phyloP scores from a whole-genome alignment of 2,888 invertebrate species.

The Rosalia funebris region DNA sequence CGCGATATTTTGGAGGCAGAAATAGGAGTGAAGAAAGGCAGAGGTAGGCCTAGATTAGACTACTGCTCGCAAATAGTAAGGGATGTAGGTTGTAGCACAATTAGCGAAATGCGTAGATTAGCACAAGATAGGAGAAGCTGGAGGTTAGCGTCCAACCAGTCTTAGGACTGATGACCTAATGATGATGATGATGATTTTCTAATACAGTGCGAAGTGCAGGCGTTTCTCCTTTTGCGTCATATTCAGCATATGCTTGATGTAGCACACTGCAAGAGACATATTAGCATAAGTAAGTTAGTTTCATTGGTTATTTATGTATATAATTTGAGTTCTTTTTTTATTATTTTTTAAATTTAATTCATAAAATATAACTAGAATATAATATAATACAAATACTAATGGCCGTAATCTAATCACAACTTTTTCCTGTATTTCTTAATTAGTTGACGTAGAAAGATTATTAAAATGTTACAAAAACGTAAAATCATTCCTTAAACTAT shows the following conservation, averaged over 20 bases:
- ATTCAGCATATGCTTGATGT: slow-evolving; percentile 20
- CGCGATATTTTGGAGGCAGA: too few species aligned
- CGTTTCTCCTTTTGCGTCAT: slow-evolving; percentile 13
- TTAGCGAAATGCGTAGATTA: too few species aligned
- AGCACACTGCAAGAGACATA: slow-evolving; percentile 1
- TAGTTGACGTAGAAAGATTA: not conserved
- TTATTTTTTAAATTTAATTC: not conserved
- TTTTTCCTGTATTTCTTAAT: not conserved
- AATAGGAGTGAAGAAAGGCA: too few species aligned
- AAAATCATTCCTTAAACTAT: not conserved
- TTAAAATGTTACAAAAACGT: not conserved
- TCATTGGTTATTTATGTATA: not conserved
- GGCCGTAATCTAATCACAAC: not conserved
- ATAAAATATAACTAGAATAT: not conserved
- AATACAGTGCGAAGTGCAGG: slow-evolving; percentile 4
- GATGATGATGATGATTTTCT: too few species aligned
- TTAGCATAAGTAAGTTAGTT: not conserved
- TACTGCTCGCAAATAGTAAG: too few species aligned
- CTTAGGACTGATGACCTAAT: too few species aligned
- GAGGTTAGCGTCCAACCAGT: too few species aligned
- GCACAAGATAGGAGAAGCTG: too few species aligned
- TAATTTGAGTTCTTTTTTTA: not conserved
- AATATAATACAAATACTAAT: not conserved
- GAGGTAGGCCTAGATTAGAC: too few species aligned
- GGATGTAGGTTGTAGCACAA: too few species aligned